A percentile compares a stretch with the other conserved stretches of the same genome.
These are phyloP conservation scores for Callosobruchus maculatus DNA, from an alignment of 2,888 invertebrate species.

Conservation along the genomic window DNA sequence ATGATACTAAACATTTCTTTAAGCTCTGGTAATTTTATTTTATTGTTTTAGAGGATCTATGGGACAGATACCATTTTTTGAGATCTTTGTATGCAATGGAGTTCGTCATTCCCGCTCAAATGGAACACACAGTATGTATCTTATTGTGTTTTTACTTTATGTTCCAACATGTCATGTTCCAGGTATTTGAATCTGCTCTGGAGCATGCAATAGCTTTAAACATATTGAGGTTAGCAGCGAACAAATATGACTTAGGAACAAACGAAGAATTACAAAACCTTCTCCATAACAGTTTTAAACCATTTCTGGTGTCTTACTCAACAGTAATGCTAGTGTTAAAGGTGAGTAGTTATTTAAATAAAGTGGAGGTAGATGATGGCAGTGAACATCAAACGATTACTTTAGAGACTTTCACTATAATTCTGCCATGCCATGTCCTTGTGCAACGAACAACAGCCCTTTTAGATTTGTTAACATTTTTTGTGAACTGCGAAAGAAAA, in stretches of 20 bases:
- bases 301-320: constrained; percentile 62
- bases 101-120: constrained; percentile 55
- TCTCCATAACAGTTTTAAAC: constrained; percentile 57
- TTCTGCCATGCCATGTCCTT: too few species aligned
- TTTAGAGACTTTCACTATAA: too few species aligned
- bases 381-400: too few species aligned
- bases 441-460: too few species aligned
- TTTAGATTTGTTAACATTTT: too few species aligned
- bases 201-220: constrained; percentile 38
- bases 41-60: constrained; percentile 52
- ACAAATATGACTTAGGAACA: constrained; percentile 44
- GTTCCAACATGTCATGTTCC: constrained; percentile 22
- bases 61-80: constrained; percentile 49
- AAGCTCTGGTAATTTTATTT: constrained; percentile 2
- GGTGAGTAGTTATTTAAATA: constrained; percentile 43
- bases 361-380: neutral
- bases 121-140: constrained; percentile 45
- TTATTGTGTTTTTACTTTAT: neutral
- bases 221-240: constrained; percentile 23
- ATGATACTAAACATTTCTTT: neutral
- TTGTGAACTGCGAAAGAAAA: too few species aligned
- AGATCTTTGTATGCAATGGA: constrained; percentile 60
- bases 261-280: constrained; percentile 53
- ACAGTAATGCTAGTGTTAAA: constrained; percentile 50
- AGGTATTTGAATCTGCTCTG: constrained; percentile 52